Evolutionary conservation across 2,888 invertebrate species (phyloP).

Genomic region (Pollenia griseotomentosa): DNA sequence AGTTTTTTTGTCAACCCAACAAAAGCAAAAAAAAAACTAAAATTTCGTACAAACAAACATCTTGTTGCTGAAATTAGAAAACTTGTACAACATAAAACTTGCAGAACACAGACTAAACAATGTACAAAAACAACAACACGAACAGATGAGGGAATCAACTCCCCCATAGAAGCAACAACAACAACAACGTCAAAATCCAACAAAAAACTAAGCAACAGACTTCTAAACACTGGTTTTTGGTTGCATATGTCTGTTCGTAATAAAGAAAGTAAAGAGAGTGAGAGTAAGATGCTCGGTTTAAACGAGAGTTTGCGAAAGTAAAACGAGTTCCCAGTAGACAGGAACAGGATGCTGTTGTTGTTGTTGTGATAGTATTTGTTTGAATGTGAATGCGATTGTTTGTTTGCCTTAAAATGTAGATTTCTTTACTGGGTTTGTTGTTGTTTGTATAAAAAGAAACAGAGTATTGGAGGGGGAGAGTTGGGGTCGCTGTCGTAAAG

Average conservation of each 20-base stretch:
- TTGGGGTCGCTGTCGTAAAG: not conserved
- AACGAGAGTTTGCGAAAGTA: slow-evolving; percentile 34
- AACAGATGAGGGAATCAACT: not conserved
- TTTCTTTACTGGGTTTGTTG: slow-evolving; percentile 38
- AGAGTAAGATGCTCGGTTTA: not conserved
- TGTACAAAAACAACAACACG: slow-evolving; percentile 75
- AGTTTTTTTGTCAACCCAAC: slow-evolving; percentile 56
- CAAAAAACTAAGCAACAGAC: slow-evolving; percentile 59
- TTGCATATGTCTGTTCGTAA: not conserved
- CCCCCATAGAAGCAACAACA: not conserved
- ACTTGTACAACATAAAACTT: slow-evolving; percentile 72
- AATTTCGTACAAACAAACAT: slow-evolving; percentile 53
- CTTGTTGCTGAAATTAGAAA: slow-evolving; percentile 72
- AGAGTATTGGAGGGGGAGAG: not conserved
- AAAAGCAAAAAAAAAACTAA: slow-evolving; percentile 26
- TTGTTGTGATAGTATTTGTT: slow-evolving; percentile 58
- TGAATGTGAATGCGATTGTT: slow-evolving; percentile 25
- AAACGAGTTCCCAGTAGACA: slow-evolving; percentile 80
- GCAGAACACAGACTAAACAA: slow-evolving; percentile 50
- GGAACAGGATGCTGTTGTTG: slow-evolving; percentile 81
- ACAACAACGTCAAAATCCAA: slow-evolving; percentile 29
- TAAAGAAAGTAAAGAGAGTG: not conserved
- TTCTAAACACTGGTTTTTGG: not conserved
- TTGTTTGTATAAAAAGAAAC: not conserved
- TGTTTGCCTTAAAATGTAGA: slow-evolving; percentile 32